A percentile compares a stretch with the other conserved stretches of the same genome.
Conservation (phyloP, 2,113 vertebrate species). For the Prochilodus magdalenae region DNA sequence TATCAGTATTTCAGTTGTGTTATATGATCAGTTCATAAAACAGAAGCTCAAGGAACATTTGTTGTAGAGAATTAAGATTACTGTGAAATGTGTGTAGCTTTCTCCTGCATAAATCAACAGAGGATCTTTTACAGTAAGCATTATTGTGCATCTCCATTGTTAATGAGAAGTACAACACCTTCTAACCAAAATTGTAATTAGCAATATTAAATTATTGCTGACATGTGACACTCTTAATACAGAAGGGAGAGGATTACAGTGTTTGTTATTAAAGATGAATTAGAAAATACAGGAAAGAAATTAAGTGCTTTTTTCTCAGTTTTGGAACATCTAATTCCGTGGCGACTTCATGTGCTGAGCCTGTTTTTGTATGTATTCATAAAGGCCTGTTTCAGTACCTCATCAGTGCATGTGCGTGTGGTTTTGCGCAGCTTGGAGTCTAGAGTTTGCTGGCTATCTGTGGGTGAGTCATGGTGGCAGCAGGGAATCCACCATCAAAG, state of each 20-base stretch:
- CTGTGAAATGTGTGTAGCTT: no score
- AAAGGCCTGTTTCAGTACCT: neutral
- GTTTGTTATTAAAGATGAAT: neutral
- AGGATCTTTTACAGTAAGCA: neutral
- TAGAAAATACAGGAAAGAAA: neutral
- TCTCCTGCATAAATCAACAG: neutral
- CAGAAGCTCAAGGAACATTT: neutral
- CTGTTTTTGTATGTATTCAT: neutral
- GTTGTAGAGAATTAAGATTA: no score
- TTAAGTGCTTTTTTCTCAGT: neutral
- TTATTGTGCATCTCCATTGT: neutral
- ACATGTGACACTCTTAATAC: neutral
- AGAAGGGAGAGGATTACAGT: neutral
- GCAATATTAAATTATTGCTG: neutral
- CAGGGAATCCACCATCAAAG: slow-evolving; percentile 90
- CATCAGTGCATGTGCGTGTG: neutral
- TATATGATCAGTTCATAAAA: neutral
- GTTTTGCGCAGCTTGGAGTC: slow-evolving; percentile 51
- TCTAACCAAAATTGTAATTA: neutral
- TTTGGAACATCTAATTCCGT: neutral
- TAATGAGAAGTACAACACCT: neutral
- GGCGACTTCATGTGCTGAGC: neutral
- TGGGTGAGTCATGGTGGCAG: slow-evolving; percentile 54
- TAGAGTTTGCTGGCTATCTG: slow-evolving; percentile 80
- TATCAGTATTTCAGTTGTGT: neutral